phyloP scores from a whole-genome alignment of 2,113 vertebrate genomes.

The Oryzias javanicus region DNA sequence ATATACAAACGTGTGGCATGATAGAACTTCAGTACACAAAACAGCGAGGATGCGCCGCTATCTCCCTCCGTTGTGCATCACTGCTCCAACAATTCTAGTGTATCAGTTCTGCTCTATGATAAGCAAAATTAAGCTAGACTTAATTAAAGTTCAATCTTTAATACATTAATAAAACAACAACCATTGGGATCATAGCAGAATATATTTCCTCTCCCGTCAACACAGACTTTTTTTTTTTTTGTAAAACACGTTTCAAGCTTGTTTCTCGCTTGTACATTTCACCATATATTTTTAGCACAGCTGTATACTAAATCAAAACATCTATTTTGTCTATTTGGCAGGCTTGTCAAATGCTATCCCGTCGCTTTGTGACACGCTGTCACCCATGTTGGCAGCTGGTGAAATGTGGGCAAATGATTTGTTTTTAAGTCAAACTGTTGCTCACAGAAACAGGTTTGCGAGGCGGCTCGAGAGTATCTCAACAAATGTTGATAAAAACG shows the following conservation, averaged over 20 bases:
- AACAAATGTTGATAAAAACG: too few species aligned
- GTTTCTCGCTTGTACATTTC: constrained; percentile 28
- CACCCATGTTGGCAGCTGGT: constrained; percentile 31
- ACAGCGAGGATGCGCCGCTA: constrained; percentile 1
- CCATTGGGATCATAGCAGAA: constrained; percentile 3
- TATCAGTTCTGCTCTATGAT: constrained; percentile 13
- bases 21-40: constrained; percentile 22
- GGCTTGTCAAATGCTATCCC: constrained; percentile 43
- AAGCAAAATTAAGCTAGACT: constrained; percentile 4
- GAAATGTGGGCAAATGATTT: constrained; percentile 39
- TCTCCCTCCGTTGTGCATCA: constrained; percentile 13
- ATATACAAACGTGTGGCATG: constrained; percentile 10
- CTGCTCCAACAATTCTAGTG: constrained; percentile 4
- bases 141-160: constrained; percentile 5
- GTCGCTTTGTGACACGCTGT: constrained; percentile 42
- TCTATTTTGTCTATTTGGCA: constrained; percentile 52
- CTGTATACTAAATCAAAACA: constrained; percentile 49
- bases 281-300: constrained; percentile 41
- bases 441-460: constrained; percentile 11
- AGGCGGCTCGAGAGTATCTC: neutral
- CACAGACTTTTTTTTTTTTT: constrained; percentile 34
- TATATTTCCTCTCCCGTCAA: constrained; percentile 9
- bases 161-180: constrained; percentile 17
- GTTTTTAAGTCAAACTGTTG: constrained; percentile 27
- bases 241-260: constrained; percentile 16